Base-by-base conservation (phyloP, 2,888 invertebrate genomes). In the Aleiodes leptofemur region DNA sequence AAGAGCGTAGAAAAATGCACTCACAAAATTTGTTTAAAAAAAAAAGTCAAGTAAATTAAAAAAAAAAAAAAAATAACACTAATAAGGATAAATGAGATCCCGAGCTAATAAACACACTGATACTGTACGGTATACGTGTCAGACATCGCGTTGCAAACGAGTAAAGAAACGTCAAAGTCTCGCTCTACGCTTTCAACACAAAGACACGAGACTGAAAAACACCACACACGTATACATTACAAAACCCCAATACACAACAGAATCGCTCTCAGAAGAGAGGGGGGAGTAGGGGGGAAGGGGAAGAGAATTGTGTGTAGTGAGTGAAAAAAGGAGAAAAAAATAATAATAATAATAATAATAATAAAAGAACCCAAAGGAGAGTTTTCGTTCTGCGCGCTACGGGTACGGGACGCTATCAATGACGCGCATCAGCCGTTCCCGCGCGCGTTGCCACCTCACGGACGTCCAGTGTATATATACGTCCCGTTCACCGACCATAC, bases 401-500 rank as follows among this genome's bases (percentile, higher is more conserved):
- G 29, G 66, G 48, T 31, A 68, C 66, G 66, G 29, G 66, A 48
- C 66, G 57, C 71, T 71, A 57, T 23, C 59, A 50, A 59, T 71
- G 59, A 71, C 71, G 59, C 59, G 71, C 71, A 71, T 71, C 59
- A 71, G 59, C 71, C 57, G 66, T 73, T 70, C 71, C 71, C 71
- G 71, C 73, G 73, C 48, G 59, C 69, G 69, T 64, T 64, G 43
- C 64, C 64, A 64, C 64, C 64, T 64, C 64, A 64, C 64, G 64
- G 64, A 64, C 64, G 11, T 64, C 43, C 56, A 56, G 9, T 31
- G 59, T 59, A 31, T 59, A 64, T 59, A 31, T 59, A 64, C 43
- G n/a, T 34, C 13, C 64, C 64, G 64, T 64, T 64, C 64, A 64
- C 64, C 64, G 13, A 64, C 64, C 64, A 64, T 38, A 59, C 59